Evolutionary conservation across 2,113 vertebrate genomes (phyloP).

Genomic region (Pithys albifrons): DNA sequence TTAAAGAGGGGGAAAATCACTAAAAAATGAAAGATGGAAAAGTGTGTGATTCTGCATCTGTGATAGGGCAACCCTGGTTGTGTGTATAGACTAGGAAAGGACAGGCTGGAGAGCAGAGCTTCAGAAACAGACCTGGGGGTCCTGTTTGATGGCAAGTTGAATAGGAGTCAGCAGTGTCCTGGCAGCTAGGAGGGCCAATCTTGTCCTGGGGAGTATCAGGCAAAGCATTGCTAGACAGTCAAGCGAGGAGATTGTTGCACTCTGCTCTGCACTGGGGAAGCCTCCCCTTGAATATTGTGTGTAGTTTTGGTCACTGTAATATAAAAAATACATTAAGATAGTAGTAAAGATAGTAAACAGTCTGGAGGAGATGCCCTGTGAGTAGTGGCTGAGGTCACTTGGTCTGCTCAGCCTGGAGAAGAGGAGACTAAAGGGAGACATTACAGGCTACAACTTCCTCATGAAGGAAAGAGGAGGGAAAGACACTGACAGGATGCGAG

Average conservation of each 20-base stretch:
- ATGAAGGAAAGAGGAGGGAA: not conserved
- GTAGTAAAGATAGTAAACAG: fast-evolving
- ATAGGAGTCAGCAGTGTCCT: not conserved
- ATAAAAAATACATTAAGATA: not conserved
- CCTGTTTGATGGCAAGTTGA: fast-evolving
- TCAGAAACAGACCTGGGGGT: not conserved
- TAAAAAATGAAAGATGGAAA: fast-evolving
- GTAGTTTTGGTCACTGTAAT: not conserved
- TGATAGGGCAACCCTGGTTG: not conserved
- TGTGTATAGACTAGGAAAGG: not conserved
- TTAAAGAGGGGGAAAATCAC: not conserved
- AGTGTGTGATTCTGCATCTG: fast-evolving
- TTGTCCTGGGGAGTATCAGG: not conserved
- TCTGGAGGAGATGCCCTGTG: fast-evolving
- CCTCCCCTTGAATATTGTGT: fast-evolving
- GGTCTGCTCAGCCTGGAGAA: not conserved
- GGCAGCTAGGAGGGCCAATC: not conserved
- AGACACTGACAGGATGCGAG: not conserved
- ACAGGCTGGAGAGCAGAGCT: not conserved
- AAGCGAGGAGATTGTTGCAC: fast-evolving
- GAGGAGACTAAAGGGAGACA: not conserved
- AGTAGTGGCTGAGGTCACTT: not conserved
- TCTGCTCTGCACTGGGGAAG: fast-evolving
- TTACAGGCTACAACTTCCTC: not conserved
- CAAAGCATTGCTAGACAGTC: fast-evolving